phyloP scores from a whole-genome alignment of 2,888 invertebrate species.

The Dryocosmus kuriphilus region DNA sequence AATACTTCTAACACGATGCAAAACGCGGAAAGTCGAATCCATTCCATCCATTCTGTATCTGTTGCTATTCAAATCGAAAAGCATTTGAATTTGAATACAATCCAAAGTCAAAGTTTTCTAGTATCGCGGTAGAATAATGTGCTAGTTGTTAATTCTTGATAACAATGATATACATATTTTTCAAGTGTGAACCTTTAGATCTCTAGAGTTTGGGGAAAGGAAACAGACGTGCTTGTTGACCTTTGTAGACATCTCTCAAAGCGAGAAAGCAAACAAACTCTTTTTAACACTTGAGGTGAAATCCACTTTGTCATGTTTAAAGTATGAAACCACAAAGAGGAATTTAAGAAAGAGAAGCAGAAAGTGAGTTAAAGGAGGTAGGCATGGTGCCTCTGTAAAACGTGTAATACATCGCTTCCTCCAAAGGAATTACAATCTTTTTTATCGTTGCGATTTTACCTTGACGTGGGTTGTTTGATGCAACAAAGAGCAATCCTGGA shows the following conservation, averaged over 20 bases:
- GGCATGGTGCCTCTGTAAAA: not conserved
- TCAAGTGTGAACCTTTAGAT: conserved; percentile 5
- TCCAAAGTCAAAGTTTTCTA: not conserved
- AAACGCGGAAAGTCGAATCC: not conserved
- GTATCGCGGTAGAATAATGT: not conserved
- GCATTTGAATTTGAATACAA: not conserved
- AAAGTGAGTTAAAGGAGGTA: conserved; percentile 1
- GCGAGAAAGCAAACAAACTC: conserved; percentile 18
- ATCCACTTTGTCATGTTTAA: conserved; percentile 34
- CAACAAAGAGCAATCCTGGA: conserved; percentile 24
- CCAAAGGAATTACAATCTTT: conserved; percentile 1
- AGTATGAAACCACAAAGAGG: conserved; percentile 29
- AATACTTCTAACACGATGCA: not conserved
- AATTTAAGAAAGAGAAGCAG: conserved; percentile 30
- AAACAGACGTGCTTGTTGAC: conserved; percentile 3
- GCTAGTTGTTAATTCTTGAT: not conserved
- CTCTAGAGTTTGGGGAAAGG: not conserved
- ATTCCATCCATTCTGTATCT: too few relatives aligned
- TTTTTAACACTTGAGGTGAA: conserved; percentile 32
- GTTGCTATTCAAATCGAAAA: not conserved
- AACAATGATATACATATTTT: not conserved
- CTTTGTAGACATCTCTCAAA: not conserved
- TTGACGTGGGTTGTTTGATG: conserved; percentile 17
- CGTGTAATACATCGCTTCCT: conserved; percentile 25
- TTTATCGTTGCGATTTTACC: conserved; percentile 14